Base-by-base conservation (phyloP, 2,888 invertebrate species). In the Nomada fucata region DNA sequence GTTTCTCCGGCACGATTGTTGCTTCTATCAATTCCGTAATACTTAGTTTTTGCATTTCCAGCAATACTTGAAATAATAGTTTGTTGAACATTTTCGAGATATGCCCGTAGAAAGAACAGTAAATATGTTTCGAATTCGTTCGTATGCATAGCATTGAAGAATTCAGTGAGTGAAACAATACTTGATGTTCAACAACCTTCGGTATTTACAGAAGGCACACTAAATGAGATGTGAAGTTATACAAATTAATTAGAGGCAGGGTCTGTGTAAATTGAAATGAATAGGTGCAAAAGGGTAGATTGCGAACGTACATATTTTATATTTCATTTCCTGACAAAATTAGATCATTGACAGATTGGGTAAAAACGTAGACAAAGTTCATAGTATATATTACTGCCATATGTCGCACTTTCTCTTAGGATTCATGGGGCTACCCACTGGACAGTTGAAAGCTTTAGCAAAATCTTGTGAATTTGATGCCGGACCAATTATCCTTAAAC, bases 371-470 rank as follows among this genome's bases (percentile, higher is more conserved):
- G 23, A 2, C 10, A 50, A 20, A 23, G 1, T 13, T 29, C 20
- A 2, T 0, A 11, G 67, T 23, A 0, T 0, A 9, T 2, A 50
- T 57, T n/a, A 50, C 55, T 76, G 20, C 85, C 84, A 88, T 52
- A 88, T 78, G 11, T 82, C 76, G 44, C 88, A 89, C 50, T 89
- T 89, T 0, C 55, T 65, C 10, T 72, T 10, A 11, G 86, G 86
- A 79, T 89, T 89, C 86, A 89, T 89, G 7, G 69, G 68, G 42
- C 84, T 84, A 9, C 76, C 82, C 1, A 26, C 47, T 5, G 88
- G 80, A 3, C 88, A 86, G 3, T 79, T 72, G 42, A 75, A 89
- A n/a, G 76, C 85, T 61, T 82, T 60, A 1, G 88, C 85, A 9
- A 89, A 89, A 20, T 83, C 78, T 13, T 81, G 26, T 0, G 69